Base-by-base conservation (phyloP, 2,113 vertebrate species). In the Circaetus gallicus region DNA sequence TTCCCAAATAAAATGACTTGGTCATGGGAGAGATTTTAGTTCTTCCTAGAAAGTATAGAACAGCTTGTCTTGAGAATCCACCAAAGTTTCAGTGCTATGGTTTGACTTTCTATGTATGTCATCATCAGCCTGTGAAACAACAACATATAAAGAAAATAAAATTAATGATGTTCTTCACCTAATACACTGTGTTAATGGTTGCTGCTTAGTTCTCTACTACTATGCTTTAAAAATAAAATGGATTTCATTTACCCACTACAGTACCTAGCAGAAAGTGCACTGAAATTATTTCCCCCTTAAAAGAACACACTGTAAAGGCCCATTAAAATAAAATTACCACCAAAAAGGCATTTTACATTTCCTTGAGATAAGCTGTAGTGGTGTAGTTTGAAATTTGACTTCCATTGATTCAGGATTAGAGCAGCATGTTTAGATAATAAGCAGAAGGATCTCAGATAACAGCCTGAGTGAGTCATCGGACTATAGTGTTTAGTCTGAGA, bases 241-340 rank as follows among this genome's bases (percentile, higher is more conserved):
- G 17, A 58, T 79, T 93, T 78, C 36, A 83, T 94, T 93, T 85
- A 86, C 31, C 38, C 47, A 66, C 21, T 88, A 32, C 17, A 49
- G 13, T 45, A 87, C 38, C 77, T 65, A 69, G 16, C 38, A 73
- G 59, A 76, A 95, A 96, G 49, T 32, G 20, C 38, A 81, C 63
- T 95, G 84, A 95, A 97, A 97, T 93, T 77, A 87, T 96, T 98
- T 97, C 77, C 43, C 73, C 40, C 52, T 79, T 82, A 92, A 77
- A 94, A 67, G 58, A 73, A 90, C 84, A 82, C 0, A 8, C 15
- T 87, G 82, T 95, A 97, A 95, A 90, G 77, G 6, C 47, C 93
- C 79, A 97, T 98, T 98, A 98, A 96, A 91, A 93, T 96, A 96
- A 93, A 97, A 97, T 97, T 97, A 88, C 67, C 86, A 53, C 62